Base-by-base conservation (phyloP, 2,888 invertebrate species). In the Odiellus spinosus region DNA sequence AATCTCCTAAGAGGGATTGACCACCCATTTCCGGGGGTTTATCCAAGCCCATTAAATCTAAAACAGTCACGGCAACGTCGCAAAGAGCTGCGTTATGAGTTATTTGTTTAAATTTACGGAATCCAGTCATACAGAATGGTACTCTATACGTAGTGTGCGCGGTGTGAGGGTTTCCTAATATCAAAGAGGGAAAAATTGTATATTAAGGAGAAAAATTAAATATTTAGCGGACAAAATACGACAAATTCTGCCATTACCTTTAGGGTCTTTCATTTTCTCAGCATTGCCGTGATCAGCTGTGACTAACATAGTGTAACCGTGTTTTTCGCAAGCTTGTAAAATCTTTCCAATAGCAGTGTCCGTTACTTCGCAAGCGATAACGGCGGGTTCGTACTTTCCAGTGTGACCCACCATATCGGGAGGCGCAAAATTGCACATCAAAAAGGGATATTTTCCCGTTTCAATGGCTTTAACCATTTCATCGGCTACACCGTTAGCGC, bases 331-430 rank as follows among this genome's bases (percentile, higher is more conserved):
- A 5, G 67, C 65, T 48, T 64, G 61, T 45, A 53, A 57, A 21
- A 67, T 59, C 19, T 59, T 53, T 15, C 66, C 67, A 47, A 67
- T 69, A 1, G 65, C 66, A 12, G 52, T 48, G 52, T 61, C 61
- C n/a, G 63, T 63, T 8, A 59, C 59, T 44, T 56, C 55, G 34
- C 55, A 55, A 12, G 64, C 66, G 40, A 55, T 62, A 10, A 66
- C 59, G 0, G 65, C 60, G 4, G 64, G 58, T 39, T 66, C 66
- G 52, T 66, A 67, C 48, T 60, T 59, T 17, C 67, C 67, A 3
- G 68, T 68, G 53, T 67, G 67, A 5, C 67, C 67, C 36, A 67
- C 67, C 67, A 67, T 67, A 53, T 67, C 67, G 10, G 68, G 68
- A n/a, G 67, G 66, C 3, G 67, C 68, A 54, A 67, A 67, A 54